Base-by-base conservation (phyloP, 2,888 invertebrate species). In the Yponomeuta sedellus region DNA sequence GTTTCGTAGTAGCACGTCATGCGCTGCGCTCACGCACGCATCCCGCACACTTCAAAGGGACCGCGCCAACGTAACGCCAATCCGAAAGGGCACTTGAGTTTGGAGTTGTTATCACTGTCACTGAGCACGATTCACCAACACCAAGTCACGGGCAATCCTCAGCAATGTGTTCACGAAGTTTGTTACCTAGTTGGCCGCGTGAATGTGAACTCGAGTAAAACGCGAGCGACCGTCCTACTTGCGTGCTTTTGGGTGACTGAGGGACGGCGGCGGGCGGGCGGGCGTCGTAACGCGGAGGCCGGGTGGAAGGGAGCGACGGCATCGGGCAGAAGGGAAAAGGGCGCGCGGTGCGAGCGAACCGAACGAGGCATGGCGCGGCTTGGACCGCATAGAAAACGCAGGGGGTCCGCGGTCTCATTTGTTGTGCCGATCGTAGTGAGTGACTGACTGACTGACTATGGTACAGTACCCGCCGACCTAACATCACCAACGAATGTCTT, bases 1-100 rank as follows among this genome's bases (percentile, higher is more conserved):
- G 88, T 90, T 85, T 91, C 80, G 85, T 90, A 88, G 87, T 92
- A 92, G 90, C 91, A 91, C 90, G 91, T 92, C 92, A 92, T 92
- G 86, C 90, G 88, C 89, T 90, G 90, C 90, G 90, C 91, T 91
- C 90, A 91, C 91, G 91, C 90, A 90, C 88, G 85, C 90, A 91
- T 90, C 89, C 85, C 89, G 78, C 81, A 84, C 81, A 89, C 88
- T 84, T 89, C 88, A 88, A 90, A 89, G 83, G 85, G 79, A 78
- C 90, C 89, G 89, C 88, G 12, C 16, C 16, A 52, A 80, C 76
- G 73, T 79, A 61, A 39, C 20, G 58, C 25, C 34, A 64, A 80
- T 75, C 73, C 57, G 63, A 59, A n/a, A 64, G 34, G 34, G 58
- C 65, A 67, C 67, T 65, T 44, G 34, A 8, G 34, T 34, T 34